Conservation (phyloP, 2,797 vertebrate species). For the Linurgus olivaceus region DNA sequence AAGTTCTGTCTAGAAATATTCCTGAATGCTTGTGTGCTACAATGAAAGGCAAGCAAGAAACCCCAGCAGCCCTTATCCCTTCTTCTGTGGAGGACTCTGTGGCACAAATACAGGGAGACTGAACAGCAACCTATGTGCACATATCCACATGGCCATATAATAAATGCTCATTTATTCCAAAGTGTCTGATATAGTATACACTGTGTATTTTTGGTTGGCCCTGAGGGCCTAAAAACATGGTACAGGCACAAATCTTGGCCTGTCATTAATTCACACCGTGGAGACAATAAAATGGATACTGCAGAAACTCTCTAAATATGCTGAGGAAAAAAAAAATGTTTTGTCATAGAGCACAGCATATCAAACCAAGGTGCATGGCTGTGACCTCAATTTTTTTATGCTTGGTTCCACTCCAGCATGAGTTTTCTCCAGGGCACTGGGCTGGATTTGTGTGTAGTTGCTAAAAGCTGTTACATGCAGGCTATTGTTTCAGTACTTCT, state of each 20-base stretch:
- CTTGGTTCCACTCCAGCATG: background rate
- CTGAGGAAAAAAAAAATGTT: background rate
- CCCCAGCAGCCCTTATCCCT: background rate
- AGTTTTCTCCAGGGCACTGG: background rate
- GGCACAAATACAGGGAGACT: background rate
- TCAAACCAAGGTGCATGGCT: background rate
- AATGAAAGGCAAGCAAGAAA: background rate
- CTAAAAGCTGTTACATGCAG: background rate
- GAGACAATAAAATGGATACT: background rate
- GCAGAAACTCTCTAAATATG: background rate
- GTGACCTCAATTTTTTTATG: accelerated
- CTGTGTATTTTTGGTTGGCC: background rate
- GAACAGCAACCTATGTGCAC: background rate
- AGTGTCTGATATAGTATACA: background rate
- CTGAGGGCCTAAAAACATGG: background rate
- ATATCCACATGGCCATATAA: background rate
- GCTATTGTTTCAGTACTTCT: background rate
- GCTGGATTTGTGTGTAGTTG: background rate
- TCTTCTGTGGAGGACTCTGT: background rate
- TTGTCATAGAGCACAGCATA: accelerated
- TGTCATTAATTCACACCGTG: background rate
- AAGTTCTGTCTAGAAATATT: background rate
- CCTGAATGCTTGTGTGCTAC: background rate
- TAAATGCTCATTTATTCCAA: background rate
- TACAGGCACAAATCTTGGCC: background rate